Percentiles rank a stretch among this genome's conserved stretches.
Evolutionary conservation across 1,140 invertebrate species (phyloP).

Genomic region (Contarinia nasturtii): DNA sequence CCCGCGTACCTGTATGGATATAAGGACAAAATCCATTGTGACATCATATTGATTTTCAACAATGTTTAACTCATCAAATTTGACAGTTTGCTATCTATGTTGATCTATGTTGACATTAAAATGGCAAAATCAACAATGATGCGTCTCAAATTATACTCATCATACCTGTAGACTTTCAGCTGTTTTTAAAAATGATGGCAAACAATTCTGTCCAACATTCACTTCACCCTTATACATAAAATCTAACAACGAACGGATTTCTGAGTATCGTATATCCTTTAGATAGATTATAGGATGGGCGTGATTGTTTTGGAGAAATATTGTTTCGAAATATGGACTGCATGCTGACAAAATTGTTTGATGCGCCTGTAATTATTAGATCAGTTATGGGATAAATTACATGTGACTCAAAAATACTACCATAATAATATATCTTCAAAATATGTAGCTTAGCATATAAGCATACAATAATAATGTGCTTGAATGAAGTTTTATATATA

Average conservation of each 20-base stretch:
- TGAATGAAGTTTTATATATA: too few relatives aligned
- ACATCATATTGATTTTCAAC: neutral
- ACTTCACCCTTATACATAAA: constrained; percentile 87
- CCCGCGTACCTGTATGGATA: constrained; percentile 33
- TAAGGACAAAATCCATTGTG: neutral
- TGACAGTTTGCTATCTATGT: neutral
- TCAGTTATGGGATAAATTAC: neutral
- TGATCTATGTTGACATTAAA: neutral
- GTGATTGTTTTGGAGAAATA: constrained; percentile 78
- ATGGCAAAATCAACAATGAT: neutral
- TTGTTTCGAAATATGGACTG: constrained; percentile 85
- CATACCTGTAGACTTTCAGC: constrained; percentile 73
- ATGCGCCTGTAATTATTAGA: constrained; percentile 42
- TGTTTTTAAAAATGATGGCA: constrained; percentile 76
- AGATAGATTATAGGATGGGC: constrained; percentile 83
- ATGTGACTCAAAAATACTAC: too few relatives aligned
- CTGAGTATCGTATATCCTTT: constrained; percentile 70
- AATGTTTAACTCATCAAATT: neutral
- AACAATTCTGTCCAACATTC: constrained; percentile 68
- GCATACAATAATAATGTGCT: too few relatives aligned
- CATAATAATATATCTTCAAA: too few relatives aligned
- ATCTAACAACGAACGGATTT: constrained; percentile 71
- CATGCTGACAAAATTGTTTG: constrained; percentile 85
- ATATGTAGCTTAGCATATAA: too few relatives aligned
- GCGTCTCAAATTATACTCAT: neutral